Evolutionary conservation across 2,113 vertebrate genomes (phyloP), one percentile per base, ranked within the genome.

Genomic region (Phylloscopus trochilus): DNA sequence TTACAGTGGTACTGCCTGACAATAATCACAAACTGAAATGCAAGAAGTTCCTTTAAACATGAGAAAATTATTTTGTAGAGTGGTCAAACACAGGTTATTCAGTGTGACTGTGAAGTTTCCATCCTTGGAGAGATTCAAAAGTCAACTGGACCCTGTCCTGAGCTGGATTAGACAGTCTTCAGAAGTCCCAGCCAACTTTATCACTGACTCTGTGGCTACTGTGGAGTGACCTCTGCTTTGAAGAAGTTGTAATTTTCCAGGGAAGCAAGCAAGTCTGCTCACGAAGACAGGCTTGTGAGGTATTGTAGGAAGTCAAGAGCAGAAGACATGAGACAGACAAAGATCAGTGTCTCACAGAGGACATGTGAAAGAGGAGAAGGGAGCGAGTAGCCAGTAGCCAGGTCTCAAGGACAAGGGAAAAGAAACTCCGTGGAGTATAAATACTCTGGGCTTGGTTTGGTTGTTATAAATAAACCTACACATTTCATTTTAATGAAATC

Each of bases 401-500:
- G 9, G 2, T 20, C n/a, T 80, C 62, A 90, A 69, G 46, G 75
- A 49, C 15, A 56, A 58, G 4, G 6, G 20, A 72, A 31, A 62
- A 4, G 10, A 87, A 78, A 68, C 9, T 59, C 46, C 16, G 8
- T 47, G 23, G 15, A 64, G 4, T n/a, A 15, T 10, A 76, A 67
- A 56, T 60, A 31, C 5, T 79, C 11, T 68, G 15, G 11, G 19
- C 11, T 80, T 82, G 35, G 8, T 55, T 85, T 90, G 2, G 22
- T 33, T 75, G 52, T 44, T 72, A 64, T 49, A 92, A 83, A 83
- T 67, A 37, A 89, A 72, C 18, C 9, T 58, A 33, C 1, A 8
- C 12, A 56, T 87, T 87, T 84, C 6, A 46, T 79, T 92, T 87
- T 75, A 84, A 72, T 87, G 43, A 82, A 52, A 27, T 92, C 58